phyloP scores from a whole-genome alignment of 2,797 vertebrate genomes.

The Lagocephalus sceleratus region DNA sequence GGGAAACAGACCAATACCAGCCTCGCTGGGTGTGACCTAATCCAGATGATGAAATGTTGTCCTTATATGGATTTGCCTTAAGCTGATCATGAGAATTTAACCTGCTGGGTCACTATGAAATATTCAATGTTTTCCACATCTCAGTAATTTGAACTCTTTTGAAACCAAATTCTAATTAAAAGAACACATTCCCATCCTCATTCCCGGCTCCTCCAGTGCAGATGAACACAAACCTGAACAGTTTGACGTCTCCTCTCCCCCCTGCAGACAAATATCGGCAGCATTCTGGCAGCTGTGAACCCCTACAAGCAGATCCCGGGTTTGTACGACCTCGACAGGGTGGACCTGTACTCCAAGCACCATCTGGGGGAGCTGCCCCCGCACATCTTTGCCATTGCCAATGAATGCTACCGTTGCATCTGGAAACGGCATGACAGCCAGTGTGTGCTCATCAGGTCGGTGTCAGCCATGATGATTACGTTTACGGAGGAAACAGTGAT shows the following conservation, averaged over 20 bases:
- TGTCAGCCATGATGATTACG: neutral
- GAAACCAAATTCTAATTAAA: conserved; percentile 3
- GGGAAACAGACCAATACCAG: conserved; percentile 23
- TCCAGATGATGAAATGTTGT: conserved; percentile 68
- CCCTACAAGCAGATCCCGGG: conserved; percentile 87
- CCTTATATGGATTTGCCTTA: conserved; percentile 57
- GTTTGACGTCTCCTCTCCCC: neutral
- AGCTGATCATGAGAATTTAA: conserved; percentile 57
- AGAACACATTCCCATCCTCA: neutral
- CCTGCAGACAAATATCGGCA: conserved; percentile 89
- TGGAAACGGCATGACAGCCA: conserved; percentile 95
- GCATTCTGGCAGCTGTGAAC: conserved; percentile 90
- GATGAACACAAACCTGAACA: conserved; percentile 20
- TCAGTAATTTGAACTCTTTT: conserved; percentile 14
- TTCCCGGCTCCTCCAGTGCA: conserved; percentile 16
- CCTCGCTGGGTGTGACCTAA: conserved; percentile 38
- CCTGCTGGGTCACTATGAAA: conserved; percentile 27
- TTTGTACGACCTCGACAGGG: conserved; percentile 82
- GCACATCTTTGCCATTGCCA: conserved; percentile 90
- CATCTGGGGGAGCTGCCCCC: conserved; percentile 89
- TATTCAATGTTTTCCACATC: neutral
- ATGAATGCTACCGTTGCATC: conserved; percentile 92
- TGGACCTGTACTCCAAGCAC: conserved; percentile 86
- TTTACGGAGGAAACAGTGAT: too few species aligned
- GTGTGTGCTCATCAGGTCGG: conserved; percentile 91